Conservation (phyloP, 2,797 vertebrate genomes). For the Ptychadena robeensis region DNA sequence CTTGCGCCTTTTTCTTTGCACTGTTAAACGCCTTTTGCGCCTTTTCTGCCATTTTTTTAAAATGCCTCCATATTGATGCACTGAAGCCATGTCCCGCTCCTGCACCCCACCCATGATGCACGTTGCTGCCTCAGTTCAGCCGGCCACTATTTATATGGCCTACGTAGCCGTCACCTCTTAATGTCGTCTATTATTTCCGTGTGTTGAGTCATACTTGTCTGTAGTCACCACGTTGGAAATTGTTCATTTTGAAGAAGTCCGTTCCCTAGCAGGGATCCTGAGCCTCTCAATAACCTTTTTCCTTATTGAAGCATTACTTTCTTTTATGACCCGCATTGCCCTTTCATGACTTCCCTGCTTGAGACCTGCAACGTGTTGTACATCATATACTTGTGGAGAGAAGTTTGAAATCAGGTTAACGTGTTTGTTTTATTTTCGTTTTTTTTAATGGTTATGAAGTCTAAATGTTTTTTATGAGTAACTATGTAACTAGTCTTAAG, state of each 20-base stretch:
- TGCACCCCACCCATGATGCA: slow-evolving; percentile 26
- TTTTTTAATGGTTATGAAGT: slow-evolving; percentile 33
- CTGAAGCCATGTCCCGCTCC: slow-evolving; percentile 54
- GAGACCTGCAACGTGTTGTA: slow-evolving; percentile 31
- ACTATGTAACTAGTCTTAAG: slow-evolving; percentile 55
- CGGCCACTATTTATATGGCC: slow-evolving; percentile 30
- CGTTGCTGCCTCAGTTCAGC: slow-evolving; percentile 54
- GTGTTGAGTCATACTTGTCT: slow-evolving; percentile 23
- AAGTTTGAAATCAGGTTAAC: slow-evolving; percentile 52
- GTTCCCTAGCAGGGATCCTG: not conserved
- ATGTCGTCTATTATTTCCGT: slow-evolving; percentile 24
- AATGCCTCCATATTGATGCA: slow-evolving; percentile 61
- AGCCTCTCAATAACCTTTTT: not conserved
- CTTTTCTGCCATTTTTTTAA: slow-evolving; percentile 52
- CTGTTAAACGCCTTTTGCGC: slow-evolving; percentile 61
- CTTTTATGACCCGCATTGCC: slow-evolving; percentile 17
- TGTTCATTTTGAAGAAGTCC: slow-evolving; percentile 18
- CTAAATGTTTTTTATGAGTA: slow-evolving; percentile 55
- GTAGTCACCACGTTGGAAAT: slow-evolving; percentile 26
- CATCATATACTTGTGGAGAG: slow-evolving; percentile 46
- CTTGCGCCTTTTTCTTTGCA: slow-evolving; percentile 60
- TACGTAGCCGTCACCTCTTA: slow-evolving; percentile 23
- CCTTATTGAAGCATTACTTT: not conserved
- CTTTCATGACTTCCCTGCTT: slow-evolving; percentile 27
- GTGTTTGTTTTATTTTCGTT: slow-evolving; percentile 36